A percentile compares a stretch with the other conserved stretches of the same genome.
These are phyloP conservation scores for Sorex maritimensis DNA, from an alignment of 2,797 vertebrate genomes.

Conservation along the genomic window DNA sequence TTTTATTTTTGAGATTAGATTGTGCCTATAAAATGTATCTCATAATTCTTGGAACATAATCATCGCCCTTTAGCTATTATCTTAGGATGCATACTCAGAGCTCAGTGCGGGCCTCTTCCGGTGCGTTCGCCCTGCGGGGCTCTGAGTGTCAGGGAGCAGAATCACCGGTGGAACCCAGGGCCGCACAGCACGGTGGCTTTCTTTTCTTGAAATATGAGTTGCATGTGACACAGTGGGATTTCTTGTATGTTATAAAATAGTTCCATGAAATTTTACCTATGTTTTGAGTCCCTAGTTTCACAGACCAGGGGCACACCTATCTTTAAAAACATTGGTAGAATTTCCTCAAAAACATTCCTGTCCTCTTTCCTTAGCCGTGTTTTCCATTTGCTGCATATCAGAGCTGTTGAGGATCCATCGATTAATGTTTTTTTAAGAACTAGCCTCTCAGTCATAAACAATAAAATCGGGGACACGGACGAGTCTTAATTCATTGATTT, in stretches of 20 bases:
- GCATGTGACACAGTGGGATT: neutral
- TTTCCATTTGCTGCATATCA: neutral
- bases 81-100: neutral
- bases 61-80: neutral
- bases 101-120: constrained; percentile 22
- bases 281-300: neutral
- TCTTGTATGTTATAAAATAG: neutral
- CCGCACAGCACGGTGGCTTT: neutral
- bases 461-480: neutral
- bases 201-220: neutral
- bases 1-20: neutral
- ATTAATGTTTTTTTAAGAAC: neutral
- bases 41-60: neutral
- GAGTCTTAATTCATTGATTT: constrained; percentile 31
- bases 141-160: no score
- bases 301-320: neutral
- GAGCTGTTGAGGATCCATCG: neutral
- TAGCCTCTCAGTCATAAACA: neutral
- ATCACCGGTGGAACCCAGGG: constrained; percentile 22
- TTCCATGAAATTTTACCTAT: neutral
- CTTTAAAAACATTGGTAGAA: neutral
- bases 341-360: neutral
- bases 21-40: neutral
- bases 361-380: neutral
- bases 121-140: no score